Conservation (phyloP, 2,888 invertebrate genomes). For the Dioctria rufipes region DNA sequence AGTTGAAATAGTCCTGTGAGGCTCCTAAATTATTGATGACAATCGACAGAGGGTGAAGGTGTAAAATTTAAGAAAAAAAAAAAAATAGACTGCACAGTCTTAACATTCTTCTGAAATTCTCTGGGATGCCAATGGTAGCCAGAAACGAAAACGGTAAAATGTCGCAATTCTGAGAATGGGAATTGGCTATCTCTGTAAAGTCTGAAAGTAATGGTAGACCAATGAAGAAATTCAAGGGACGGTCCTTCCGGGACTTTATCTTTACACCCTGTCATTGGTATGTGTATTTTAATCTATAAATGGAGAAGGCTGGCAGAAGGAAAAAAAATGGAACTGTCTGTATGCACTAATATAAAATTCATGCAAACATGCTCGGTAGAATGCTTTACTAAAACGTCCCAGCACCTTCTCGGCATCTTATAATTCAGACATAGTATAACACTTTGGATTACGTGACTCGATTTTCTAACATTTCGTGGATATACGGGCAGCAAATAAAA, state of each 20-base stretch:
- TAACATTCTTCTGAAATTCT: not conserved
- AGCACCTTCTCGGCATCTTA: conserved; percentile 60
- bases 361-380: conserved; percentile 46
- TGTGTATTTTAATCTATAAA: conserved; percentile 51
- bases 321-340: conserved; percentile 33
- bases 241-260: conserved; percentile 50
- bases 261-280: conserved; percentile 41
- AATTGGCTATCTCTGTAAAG: conserved; percentile 49
- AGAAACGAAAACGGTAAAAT: conserved; percentile 39
- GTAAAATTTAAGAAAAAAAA: conserved; percentile 40
- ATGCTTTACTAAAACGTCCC: conserved; percentile 37
- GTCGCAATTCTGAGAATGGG: conserved; percentile 39
- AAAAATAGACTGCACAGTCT: not conserved
- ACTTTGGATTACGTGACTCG: conserved; percentile 63
- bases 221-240: conserved; percentile 19
- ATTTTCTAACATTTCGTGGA: conserved; percentile 56
- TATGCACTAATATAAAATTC: conserved; percentile 52
- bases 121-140: not conserved
- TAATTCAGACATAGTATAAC: conserved; percentile 64
- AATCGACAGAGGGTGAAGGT: conserved; percentile 50
- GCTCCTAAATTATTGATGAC: conserved; percentile 45
- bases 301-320: not conserved
- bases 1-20: conserved; percentile 26
- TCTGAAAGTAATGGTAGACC: conserved; percentile 39
- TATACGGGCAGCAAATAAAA: conserved; percentile 51